Evolutionary conservation across 2,888 invertebrate species (phyloP).

Genomic region (Cantharis nigra): DNA sequence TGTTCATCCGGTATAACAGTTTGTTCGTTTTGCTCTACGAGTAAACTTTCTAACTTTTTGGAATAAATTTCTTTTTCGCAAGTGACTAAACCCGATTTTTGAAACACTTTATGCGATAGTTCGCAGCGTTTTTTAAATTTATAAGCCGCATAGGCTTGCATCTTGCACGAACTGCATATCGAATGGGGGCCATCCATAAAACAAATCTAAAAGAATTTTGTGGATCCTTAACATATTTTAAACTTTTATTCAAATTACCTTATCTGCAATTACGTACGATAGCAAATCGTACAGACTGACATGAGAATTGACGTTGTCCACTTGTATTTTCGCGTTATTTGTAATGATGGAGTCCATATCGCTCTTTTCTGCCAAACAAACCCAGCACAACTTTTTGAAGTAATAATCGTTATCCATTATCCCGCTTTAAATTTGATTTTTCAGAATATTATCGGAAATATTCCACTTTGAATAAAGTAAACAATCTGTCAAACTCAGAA

Average conservation of each 20-base stretch:
- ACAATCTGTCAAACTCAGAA: not conserved
- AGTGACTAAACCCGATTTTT: not conserved
- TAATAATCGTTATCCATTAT: not conserved
- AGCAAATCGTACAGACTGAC: not conserved
- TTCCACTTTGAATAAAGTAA: not conserved
- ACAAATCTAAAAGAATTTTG: not conserved
- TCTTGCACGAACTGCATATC: constrained; percentile 6
- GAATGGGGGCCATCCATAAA: not conserved
- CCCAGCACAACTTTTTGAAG: not conserved
- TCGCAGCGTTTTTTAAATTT: constrained; percentile 15
- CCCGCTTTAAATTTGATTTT: not conserved
- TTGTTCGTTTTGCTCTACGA: not conserved
- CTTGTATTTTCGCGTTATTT: not conserved
- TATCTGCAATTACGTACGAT: not conserved
- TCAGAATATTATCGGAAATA: not conserved
- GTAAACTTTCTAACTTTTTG: not conserved
- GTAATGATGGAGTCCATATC: not conserved
- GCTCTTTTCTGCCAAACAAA: not conserved
- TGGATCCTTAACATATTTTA: not conserved
- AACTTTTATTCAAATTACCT: not conserved
- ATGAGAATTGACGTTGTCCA: not conserved
- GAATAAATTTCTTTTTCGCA: not conserved
- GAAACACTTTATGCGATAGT: not conserved
- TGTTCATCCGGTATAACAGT: not conserved
- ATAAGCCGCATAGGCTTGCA: constrained; percentile 6